Conservation (phyloP, 2,888 invertebrate genomes). For the Celastrina argiolus region DNA sequence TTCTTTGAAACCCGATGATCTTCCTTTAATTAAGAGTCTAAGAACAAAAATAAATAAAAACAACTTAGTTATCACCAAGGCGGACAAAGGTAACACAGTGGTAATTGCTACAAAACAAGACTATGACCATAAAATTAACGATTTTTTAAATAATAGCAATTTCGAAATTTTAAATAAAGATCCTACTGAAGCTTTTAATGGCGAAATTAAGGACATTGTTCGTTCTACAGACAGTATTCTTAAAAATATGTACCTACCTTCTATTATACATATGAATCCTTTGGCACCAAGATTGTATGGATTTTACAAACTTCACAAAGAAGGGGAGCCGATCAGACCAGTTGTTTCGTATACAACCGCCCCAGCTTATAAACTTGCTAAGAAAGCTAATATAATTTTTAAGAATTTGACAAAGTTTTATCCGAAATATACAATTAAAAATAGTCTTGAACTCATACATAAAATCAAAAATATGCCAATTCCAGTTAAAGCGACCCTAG, state of each 20-base stretch:
- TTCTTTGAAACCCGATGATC: too few species aligned
- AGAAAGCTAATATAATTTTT: background rate
- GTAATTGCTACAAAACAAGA: background rate
- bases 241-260: too few species aligned
- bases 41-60: background rate
- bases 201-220: too few species aligned
- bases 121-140: background rate
- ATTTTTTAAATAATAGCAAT: background rate
- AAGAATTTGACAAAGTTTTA: background rate
- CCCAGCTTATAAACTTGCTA: background rate
- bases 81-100: constrained; percentile 15
- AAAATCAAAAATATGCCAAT: too few species aligned
- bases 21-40: background rate
- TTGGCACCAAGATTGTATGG: too few species aligned
- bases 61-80: background rate
- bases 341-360: background rate
- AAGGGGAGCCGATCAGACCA: too few species aligned
- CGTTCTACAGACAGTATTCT: too few species aligned
- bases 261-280: too few species aligned
- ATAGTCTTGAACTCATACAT: too few species aligned
- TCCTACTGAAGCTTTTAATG: too few species aligned
- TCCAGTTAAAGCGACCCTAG: background rate
- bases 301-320: too few species aligned
- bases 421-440: too few species aligned
- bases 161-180: background rate